Conservation (phyloP, 2,888 invertebrate genomes). For the Seladonia tumulorum region DNA sequence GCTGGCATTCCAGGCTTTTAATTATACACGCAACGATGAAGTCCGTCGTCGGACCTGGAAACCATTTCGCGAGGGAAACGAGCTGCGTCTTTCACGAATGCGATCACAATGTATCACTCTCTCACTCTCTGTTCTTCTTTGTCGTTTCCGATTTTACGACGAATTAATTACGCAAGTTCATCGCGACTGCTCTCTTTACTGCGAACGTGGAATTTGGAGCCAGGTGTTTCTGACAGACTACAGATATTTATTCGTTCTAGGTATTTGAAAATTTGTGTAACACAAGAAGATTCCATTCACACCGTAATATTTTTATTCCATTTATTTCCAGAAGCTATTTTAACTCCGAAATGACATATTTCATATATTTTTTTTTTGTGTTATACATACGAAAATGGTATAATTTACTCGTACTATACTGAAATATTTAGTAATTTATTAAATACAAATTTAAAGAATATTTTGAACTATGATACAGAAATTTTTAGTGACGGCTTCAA, state of each 20-base stretch:
- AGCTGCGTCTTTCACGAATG: not conserved
- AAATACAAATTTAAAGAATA: too few species aligned
- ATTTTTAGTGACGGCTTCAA: too few species aligned
- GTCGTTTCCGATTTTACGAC: not conserved
- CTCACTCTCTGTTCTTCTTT: not conserved
- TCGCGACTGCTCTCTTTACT: not conserved
- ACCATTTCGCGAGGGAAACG: not conserved
- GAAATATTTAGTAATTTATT: too few species aligned
- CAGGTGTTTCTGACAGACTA: not conserved
- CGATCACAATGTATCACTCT: not conserved
- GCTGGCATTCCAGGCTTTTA: constrained; percentile 13
- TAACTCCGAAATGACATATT: too few species aligned
- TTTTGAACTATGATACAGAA: too few species aligned
- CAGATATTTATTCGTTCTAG: not conserved
- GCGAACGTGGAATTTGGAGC: not conserved
- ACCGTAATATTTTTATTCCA: not conserved
- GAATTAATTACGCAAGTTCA: not conserved
- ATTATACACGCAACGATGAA: constrained; percentile 15
- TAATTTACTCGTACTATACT: too few species aligned
- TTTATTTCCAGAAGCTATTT: too few species aligned
- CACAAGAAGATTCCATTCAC: not conserved
- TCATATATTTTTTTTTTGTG: too few species aligned
- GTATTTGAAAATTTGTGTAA: not conserved
- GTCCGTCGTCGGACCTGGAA: not conserved
- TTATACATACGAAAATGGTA: too few species aligned